Percentiles rank a stretch among this genome's conserved stretches.
Evolutionary conservation across 2,888 invertebrate species (phyloP).

Genomic region (Eubasilissa splendida): DNA sequence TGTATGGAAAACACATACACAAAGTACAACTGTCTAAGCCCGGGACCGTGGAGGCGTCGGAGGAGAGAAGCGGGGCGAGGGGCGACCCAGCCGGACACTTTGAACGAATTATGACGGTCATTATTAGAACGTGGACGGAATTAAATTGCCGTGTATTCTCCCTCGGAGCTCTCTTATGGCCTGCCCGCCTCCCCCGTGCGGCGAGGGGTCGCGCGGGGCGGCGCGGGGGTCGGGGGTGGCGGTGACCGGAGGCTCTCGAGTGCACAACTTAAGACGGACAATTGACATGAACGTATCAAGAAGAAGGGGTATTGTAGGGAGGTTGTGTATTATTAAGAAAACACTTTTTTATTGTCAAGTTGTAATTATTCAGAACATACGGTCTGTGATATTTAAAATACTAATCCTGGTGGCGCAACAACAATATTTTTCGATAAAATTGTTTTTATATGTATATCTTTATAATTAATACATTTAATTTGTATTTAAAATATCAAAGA

Average conservation of each 20-base stretch:
- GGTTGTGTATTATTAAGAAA: too few relatives aligned
- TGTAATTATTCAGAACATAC: too few relatives aligned
- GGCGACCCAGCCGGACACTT: slow-evolving; percentile 70
- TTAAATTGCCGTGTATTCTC: slow-evolving; percentile 73
- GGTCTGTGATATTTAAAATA: too few relatives aligned
- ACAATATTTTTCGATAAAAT: too few relatives aligned
- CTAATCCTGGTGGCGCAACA: too few relatives aligned
- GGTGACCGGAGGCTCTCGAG: slow-evolving; percentile 28
- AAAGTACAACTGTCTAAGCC: slow-evolving; percentile 47
- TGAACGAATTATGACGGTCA: slow-evolving; percentile 77
- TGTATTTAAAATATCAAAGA: too few relatives aligned
- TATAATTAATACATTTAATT: too few relatives aligned
- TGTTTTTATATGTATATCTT: too few relatives aligned
- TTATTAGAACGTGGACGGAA: slow-evolving; percentile 78
- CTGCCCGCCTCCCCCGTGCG: not conserved
- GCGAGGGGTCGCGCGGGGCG: not conserved
- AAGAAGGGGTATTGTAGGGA: not conserved
- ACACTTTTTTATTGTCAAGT: too few relatives aligned
- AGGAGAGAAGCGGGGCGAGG: slow-evolving; percentile 59
- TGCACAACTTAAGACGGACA: slow-evolving; percentile 44
- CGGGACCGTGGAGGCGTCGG: slow-evolving; percentile 30
- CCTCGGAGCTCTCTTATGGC: slow-evolving; percentile 55
- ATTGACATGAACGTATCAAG: slow-evolving; percentile 34
- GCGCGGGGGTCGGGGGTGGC: not conserved
- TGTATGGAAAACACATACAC: slow-evolving; percentile 45